Base-by-base conservation (phyloP, 2,888 invertebrate genomes). In the Tachina lurida region DNA sequence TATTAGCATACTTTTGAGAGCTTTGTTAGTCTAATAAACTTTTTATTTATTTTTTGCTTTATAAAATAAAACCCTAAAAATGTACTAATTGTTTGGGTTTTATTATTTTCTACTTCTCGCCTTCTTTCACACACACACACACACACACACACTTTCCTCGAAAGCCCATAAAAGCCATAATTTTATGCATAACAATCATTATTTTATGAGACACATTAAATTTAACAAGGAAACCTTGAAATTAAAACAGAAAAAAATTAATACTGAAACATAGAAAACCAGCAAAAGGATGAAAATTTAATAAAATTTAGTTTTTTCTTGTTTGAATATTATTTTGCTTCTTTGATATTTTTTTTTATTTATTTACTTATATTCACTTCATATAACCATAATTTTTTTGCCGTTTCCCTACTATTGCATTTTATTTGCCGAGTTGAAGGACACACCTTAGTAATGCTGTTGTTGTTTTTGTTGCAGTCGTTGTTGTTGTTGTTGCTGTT, bases 361-460 rank as follows among this genome's bases (percentile, higher is more conserved):
- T 71, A 79, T 71, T 71, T 71, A 63, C 62, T 62, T 70, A 5
- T 39, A 47, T 71, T 71, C 62, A 62, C 62, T 62, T 68, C 31
- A 79, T 54, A 31, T 7, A 73, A 52, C 43, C 43, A 43, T 45
- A 58, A 58, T 82, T 70, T 10, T 22, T 13, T 15, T 47, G 45
- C 5, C 1, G 2, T 54, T 31, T 67, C 9, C 10, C 13, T 17
- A 45, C 31, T 79, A 39, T 67, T 45, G 60, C 52, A 62, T 74
- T 80, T 77, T 77, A 56, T 84, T 77, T 77, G 49, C 67, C 22
- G 54, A 76, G 79, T 76, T 75, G 71, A 86, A 83, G 76, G 86
- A 86, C 86, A 76, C 83, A 76, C 79, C 86, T 83, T 83, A 68
- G 41, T 58, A 31, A 65, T 78, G 68, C 39, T 70, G 62, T n/a